These are phyloP conservation scores for Xanthostigma xanthostigma DNA, from an alignment of 2,888 invertebrate species.

Conservation along the genomic window DNA sequence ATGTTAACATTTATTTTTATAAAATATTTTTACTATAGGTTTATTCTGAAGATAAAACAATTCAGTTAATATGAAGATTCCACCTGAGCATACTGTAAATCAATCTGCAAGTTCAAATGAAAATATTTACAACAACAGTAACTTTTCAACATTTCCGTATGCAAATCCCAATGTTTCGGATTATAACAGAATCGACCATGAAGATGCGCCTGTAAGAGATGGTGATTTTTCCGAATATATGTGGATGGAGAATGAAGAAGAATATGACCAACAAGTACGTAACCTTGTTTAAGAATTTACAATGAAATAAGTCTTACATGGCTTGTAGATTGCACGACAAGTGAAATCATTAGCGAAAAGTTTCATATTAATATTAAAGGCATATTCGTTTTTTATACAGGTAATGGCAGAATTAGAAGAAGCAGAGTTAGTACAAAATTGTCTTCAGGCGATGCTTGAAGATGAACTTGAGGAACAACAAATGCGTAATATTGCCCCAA, in stretches of 20 bases:
- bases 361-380: neutral
- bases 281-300: constrained; percentile 3
- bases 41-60: too few relatives aligned
- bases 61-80: too few relatives aligned
- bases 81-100: too few relatives aligned
- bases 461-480: constrained; percentile 34
- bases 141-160: too few relatives aligned
- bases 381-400: constrained; percentile 27
- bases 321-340: constrained; percentile 2
- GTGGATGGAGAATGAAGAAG: constrained; percentile 93
- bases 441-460: constrained; percentile 69
- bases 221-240: constrained; percentile 80
- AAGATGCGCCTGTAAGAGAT: constrained; percentile 27
- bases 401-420: constrained; percentile 75
- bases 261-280: constrained; percentile 74
- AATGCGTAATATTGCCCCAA: too few relatives aligned
- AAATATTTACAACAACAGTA: too few relatives aligned
- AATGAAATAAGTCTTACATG: constrained; percentile 2
- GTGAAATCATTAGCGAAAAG: neutral
- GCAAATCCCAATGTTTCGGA: too few relatives aligned
- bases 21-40: too few relatives aligned
- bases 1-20: too few relatives aligned
- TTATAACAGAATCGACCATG: too few relatives aligned
- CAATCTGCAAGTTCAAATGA: too few relatives aligned
- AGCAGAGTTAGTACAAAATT: constrained; percentile 77